Base-by-base conservation (phyloP, 2,888 invertebrate genomes). In the Drosophila aldrichi region DNA sequence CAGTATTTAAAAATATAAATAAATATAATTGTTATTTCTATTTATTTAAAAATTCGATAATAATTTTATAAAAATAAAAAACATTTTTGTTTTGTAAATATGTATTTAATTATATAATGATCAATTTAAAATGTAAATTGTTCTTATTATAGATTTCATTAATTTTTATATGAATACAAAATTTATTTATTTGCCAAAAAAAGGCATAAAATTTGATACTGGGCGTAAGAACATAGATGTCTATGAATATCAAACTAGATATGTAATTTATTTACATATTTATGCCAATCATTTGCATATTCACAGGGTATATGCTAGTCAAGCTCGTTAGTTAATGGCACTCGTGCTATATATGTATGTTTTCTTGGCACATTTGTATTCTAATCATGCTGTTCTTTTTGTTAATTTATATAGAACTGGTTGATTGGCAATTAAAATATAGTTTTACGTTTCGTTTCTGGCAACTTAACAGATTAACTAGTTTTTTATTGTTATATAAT, bases 291-390 rank as follows among this genome's bases (percentile, higher is more conserved):
- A 29, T 29, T 29, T 18, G 14, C 14, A 14, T 32, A 49, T 14
- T 34, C 14, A 14, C 32, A 40, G 43, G 51, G 56, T 67, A 56
- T 43, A 9, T 34, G 7, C 4, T 2, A 25, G 40, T 14, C 14
- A 5, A 12, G n/a, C 8, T 14, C 8, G 18, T 12, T 49, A 0
- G 7, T n/a, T 25, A n/a, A 25, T 10, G 34, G 7, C 38, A 20
- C 9, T 18, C 29, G 14, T 2, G 29, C n/a, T 22, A 18, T 12
- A 34, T 48, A 9, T 1, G 3, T 10, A 32, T 32, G 18, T 57
- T 46, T 25, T 3, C 38, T 49, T 32, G 36, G 38, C n/a, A 32
- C 5, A 56, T 63, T 54, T 34, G 29, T 36, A 56, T 49, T 36
- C 25, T 36, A 48, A 36, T 20, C 10, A 34, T 65, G 8, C 38